Evolutionary conservation across 2,113 vertebrate genomes (phyloP).

Genomic region (Sarotherodon lohbergeri): DNA sequence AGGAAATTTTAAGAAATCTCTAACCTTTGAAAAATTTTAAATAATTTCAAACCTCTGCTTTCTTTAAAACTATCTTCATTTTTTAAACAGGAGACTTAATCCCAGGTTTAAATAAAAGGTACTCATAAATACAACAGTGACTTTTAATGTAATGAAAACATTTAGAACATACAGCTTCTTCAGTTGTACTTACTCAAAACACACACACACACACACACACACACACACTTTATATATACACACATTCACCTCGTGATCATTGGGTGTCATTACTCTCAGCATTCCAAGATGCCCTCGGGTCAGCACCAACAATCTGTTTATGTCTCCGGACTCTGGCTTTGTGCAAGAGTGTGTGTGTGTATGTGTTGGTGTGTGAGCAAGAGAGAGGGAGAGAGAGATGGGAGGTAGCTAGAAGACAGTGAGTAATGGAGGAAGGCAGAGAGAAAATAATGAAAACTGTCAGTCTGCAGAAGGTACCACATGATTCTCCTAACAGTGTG

Average conservation of each 20-base stretch:
- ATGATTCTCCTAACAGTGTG: background rate
- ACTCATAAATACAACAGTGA: background rate
- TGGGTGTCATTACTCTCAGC: constrained; percentile 60
- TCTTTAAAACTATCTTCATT: background rate
- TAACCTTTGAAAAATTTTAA: background rate
- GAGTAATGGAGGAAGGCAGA: constrained; percentile 11
- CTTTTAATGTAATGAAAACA: background rate
- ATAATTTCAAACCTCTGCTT: background rate
- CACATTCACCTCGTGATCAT: constrained; percentile 39
- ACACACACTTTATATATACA: background rate
- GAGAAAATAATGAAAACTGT: constrained; percentile 37
- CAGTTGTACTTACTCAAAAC: background rate
- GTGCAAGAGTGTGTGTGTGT: background rate
- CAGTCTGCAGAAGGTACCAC: constrained; percentile 5
- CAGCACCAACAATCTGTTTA: constrained; percentile 69
- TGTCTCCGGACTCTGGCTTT: constrained; percentile 21
- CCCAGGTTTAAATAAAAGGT: background rate
- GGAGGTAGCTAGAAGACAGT: constrained; percentile 15
- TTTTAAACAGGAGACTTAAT: background rate
- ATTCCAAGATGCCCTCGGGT: constrained; percentile 58
- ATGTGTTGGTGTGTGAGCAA: background rate
- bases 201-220: background rate
- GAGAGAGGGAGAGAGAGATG: background rate
- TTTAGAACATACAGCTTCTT: background rate
- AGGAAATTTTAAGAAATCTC: background rate